Base-by-base conservation (phyloP, 1,140 invertebrate genomes). In the Drosophila orosa region DNA sequence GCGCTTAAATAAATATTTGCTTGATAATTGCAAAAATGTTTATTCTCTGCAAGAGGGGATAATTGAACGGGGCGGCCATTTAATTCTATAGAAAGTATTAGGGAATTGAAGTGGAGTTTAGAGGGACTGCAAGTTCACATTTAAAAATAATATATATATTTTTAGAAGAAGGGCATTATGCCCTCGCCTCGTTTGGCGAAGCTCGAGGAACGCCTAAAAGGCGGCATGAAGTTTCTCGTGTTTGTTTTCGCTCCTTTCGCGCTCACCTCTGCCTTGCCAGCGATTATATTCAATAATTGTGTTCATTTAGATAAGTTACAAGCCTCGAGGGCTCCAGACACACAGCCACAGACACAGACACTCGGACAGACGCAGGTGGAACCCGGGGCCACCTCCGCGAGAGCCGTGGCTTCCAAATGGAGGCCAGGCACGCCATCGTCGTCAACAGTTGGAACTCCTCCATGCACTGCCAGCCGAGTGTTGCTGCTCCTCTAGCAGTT, bases 201-300 rank as follows among this genome's bases (percentile, higher is more conserved):
- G 74, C 80, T 47, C 60, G 55, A 61, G 40, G 22, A 86, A 79
- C 83, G 83, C 75, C 75, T 76, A 76, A 82, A 79, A 82, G 75
- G 76, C 71, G 83, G 83, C 75, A 77, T 89, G 83, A 73, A 89
- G 74, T 68, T 60, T 12, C 50, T 33, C 58, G 50, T 80, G 81
- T 85, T 82, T 86, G 87, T 82, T 90, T 86, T 83, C 22, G 66
- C 65, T 71, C 35, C 65, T 27, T 29, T 25, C 29, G 62, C 33
- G 17, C 29, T 25, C 25, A 12, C 19, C 24, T 57, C 37, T 35
- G 24, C 29, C 40, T 48, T 33, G 60, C 13, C 61, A 56, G 47
- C 87, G 87, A 90, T 90, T 90, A 90, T 90, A 90, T 90, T 90
- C 87, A 90, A 90, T 90, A 90, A 90, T 90, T 90, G 87, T 90